Conservation (phyloP, 2,113 vertebrate genomes). For the Parus major region DNA sequence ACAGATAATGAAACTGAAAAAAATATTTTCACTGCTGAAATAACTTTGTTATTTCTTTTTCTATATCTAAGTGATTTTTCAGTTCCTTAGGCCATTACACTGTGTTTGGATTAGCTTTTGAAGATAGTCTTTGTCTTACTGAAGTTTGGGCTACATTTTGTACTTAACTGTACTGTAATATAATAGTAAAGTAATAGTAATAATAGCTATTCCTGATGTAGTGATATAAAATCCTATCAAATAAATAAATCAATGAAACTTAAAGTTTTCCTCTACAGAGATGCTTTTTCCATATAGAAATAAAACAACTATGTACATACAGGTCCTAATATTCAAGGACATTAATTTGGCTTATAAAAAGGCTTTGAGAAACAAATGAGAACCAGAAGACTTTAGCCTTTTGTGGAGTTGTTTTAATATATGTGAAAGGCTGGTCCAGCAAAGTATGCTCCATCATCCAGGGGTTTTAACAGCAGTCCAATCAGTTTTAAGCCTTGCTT, state of each 20-base stretch:
- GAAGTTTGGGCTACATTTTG: not conserved
- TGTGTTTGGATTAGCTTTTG: not conserved
- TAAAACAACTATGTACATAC: not conserved
- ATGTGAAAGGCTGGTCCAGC: rapidly evolving
- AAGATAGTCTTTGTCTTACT: not conserved
- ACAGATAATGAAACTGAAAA: not conserved
- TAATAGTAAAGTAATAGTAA: no score
- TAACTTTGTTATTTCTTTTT: not conserved
- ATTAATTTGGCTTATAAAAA: not conserved
- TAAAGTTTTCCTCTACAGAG: not conserved
- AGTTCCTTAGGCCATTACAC: not conserved
- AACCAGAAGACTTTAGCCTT: not conserved
- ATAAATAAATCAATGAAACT: not conserved
- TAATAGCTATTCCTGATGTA: not conserved
- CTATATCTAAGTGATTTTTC: not conserved
- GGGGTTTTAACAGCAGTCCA: not conserved
- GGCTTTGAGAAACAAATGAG: not conserved
- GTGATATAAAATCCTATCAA: not conserved
- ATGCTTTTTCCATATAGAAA: not conserved
- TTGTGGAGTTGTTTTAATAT: not conserved
- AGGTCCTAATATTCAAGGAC: not conserved
- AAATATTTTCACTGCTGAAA: not conserved
- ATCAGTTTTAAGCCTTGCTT: not conserved
- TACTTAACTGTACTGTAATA: not conserved
- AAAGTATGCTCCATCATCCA: not conserved